Base-by-base conservation (phyloP, 2,113 vertebrate species). In the Genyomyrus donnyi region DNA sequence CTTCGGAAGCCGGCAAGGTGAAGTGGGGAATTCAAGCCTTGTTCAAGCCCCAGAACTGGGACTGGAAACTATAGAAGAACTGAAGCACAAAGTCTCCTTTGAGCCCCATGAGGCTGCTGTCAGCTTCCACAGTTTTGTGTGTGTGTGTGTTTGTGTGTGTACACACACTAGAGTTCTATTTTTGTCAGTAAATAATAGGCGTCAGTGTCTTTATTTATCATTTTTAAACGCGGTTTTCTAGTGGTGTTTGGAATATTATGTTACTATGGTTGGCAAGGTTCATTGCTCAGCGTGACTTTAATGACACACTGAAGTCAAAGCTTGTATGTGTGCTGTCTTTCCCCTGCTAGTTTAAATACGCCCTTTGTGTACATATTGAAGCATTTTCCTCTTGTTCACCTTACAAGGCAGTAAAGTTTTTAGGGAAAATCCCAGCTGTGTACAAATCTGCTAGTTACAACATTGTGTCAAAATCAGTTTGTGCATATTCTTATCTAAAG, bases 1-100 rank as follows among this genome's bases (percentile, higher is more conserved):
- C 74, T 80, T 80, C 74, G 74, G 74, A 42, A 80, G 74, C 74
- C 74, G 35, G 74, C 74, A 80, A 80, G 74, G 74, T 80, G 74
- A 80, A 80, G 5, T 80, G 35, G 74, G 74, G 74, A 80, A 80
- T 80, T 80, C 35, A 80, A 80, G 74, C 74, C 74, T 80, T 42
- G 74, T 80, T 80, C 42, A 80, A 80, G 74, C 35, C 74, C 17
- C 17, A 80, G 74, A 42, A 42, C 35, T 39, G 74, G 74, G 74
- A 42, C 74, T 80, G 74, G 35, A 80, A 80, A 80, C 74, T 70
- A 42, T 80, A 80, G 74, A 80, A 35, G 17, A 80, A 80, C 35
- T 80, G 35, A 42, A 80, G 74, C 42, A 80, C 74, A 80, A 80
- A 80, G 74, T 80, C 74, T 80, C 74, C 74, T 80, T 80, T 80